These are phyloP conservation scores for Darevskia nairensis DNA, from an alignment of 2,797 vertebrate species.

Conservation along the genomic window DNA sequence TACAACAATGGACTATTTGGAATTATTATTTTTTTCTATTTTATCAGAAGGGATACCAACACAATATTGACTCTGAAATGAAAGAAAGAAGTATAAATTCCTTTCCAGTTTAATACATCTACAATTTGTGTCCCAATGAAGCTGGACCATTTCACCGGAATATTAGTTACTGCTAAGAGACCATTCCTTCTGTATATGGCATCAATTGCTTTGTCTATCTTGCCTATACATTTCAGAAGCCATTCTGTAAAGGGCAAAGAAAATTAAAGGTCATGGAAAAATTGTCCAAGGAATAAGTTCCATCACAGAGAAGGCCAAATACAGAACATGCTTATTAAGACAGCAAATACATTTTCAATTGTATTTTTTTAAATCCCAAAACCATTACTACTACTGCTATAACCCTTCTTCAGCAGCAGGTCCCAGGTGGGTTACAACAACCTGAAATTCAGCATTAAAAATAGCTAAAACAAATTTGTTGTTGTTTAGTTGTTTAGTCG, in stretches of 20 bases:
- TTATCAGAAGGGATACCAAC: not conserved
- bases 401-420: too few species aligned
- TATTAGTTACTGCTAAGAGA: not conserved
- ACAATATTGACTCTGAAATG: not conserved
- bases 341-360: not conserved
- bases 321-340: not conserved
- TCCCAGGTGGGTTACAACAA: too few species aligned
- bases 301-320: not conserved
- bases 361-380: too few species aligned
- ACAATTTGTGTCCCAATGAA: not conserved
- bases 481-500: too few species aligned
- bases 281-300: slow-evolving; percentile 48
- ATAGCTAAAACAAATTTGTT: too few species aligned
- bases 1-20: slow-evolving; percentile 50
- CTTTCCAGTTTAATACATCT: not conserved
- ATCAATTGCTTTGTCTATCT: not conserved
- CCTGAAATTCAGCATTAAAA: too few species aligned
- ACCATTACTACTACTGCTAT: too few species aligned
- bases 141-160: not conserved
- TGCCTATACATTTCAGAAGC: not conserved
- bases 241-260: slow-evolving; percentile 17
- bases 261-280: slow-evolving; percentile 61
- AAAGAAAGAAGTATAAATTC: not conserved
- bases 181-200: not conserved
- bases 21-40: not conserved